These are phyloP conservation scores for Spilosoma lubricipeda DNA, from an alignment of 2,888 invertebrate species.

Conservation along the genomic window DNA sequence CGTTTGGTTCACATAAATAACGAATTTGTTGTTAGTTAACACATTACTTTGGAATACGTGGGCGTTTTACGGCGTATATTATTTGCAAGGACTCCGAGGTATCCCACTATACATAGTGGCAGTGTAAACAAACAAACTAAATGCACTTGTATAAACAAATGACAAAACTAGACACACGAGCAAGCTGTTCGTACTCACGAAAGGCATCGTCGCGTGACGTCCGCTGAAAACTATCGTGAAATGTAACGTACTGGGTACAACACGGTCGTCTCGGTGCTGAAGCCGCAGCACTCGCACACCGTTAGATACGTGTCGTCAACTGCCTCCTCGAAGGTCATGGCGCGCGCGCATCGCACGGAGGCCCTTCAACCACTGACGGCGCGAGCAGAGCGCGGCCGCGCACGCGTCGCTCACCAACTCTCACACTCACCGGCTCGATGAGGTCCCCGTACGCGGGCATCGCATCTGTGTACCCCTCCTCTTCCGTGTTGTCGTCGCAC, in stretches of 20 bases:
- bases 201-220: constrained; percentile 74
- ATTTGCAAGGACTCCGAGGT: background rate
- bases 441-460: constrained; percentile 86
- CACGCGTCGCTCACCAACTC: constrained; percentile 43
- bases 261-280: constrained; percentile 83
- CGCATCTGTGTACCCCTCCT: constrained; percentile 79
- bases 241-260: constrained; percentile 83
- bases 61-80: background rate
- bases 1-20: background rate
- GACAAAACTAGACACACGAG: constrained; percentile 65
- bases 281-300: constrained; percentile 86
- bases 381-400: constrained; percentile 38
- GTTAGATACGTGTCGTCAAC: constrained; percentile 81
- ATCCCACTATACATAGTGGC: background rate
- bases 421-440: constrained; percentile 78
- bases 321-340: constrained; percentile 84
- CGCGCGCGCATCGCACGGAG: constrained; percentile 82
- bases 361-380: constrained; percentile 72
- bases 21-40: background rate
- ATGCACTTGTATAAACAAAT: constrained; percentile 66
- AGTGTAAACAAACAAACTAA: constrained; percentile 29
- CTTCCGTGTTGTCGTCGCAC: constrained; percentile 78
- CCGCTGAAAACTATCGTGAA: constrained; percentile 81
- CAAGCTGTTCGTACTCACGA: constrained; percentile 81
- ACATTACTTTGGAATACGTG: background rate